Evolutionary conservation across 2,888 invertebrate genomes (phyloP), one percentile per base, ranked within the genome.

Genomic region (Liposcelis brunnea): DNA sequence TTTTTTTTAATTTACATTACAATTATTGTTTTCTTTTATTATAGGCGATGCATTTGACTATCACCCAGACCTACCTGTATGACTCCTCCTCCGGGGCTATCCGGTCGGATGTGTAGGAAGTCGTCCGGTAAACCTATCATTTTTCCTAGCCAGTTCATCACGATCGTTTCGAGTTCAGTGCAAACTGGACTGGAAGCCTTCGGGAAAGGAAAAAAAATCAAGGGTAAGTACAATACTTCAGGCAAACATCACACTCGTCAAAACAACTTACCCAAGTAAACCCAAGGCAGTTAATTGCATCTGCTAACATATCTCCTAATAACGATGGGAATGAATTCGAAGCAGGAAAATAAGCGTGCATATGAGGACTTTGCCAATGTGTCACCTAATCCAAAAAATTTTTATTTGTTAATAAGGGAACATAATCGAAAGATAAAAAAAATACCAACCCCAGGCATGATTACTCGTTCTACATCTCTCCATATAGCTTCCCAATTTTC

Each of bases 341-440:
- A 0, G 94, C 93, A 0, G 95, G 95, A 65, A 94, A 95, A 61
- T 95, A 95, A 1, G 93, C 95, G 60, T 97, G 95, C 94, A 94
- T 95, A 57, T 93, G 83, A 0, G 95, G 95, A 59, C 89, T 89
- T 63, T 95, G 94, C 90, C 91, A 91, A 58, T 91, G 90, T 1
- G 89, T 89, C 43, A 80, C 62, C 79, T 80, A 58, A 12, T 50
- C 48, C 47, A 37, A n/a, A n/a, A n/a, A n/a, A n/a, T 46, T 46
- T 43, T 15, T 26, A 7, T 37, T 12, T 21, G n/a, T n/a, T n/a
- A n/a, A n/a, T n/a, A n/a, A n/a, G n/a, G n/a, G n/a, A n/a, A n/a
- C n/a, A n/a, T n/a, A n/a, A n/a, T n/a, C n/a, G n/a, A n/a, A n/a
- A n/a, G n/a, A n/a, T n/a, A n/a, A n/a, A n/a, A n/a, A 12, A 26